Evolutionary conservation across 2,888 invertebrate genomes (phyloP), one percentile per base, ranked within the genome.

Genomic region (Caenorhabditis parvicauda): DNA sequence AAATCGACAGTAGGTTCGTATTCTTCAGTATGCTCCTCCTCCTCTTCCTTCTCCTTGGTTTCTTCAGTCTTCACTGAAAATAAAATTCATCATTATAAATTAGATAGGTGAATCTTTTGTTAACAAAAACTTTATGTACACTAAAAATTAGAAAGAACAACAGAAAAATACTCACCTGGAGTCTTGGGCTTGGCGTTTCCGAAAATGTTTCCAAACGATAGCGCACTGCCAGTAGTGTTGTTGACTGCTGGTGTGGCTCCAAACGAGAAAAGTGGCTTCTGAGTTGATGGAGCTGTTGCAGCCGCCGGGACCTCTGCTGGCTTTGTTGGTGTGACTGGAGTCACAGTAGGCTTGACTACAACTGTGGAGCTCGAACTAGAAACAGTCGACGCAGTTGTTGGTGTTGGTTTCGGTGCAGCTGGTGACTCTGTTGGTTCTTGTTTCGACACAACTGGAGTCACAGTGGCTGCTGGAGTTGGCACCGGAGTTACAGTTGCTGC

Each of bases 1-100:
- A 74, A 75, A 21, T 76, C 65, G 28, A 66, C 59, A n/a, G 70
- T 46, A 7, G 72, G 64, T 32, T 70, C 72, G 35, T 54, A 67
- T 32, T 64, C 67, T 29, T 67, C 67, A 1, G 48, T 52, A 5
- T 37, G 9, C 12, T 44, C 54, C n/a, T 43, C 55, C 6, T 64
- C 64, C 3, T 60, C 63, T 2, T 59, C 49, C 6, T 51, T 24
- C 14, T 51, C 46, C 29, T 49, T 24, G 32, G 51, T 22, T 57
- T 58, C 46, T 57, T 53, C 12, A 19, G 24, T 24, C 21, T n/a
- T 35, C 42, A 28, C 9, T 12, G n/a, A n/a, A n/a, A n/a, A n/a
- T n/a, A n/a, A n/a, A n/a, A n/a, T n/a, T n/a, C n/a, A n/a, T n/a
- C n/a, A n/a, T n/a, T n/a, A n/a, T n/a, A n/a, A n/a, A n/a, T n/a